Evolutionary conservation across 2,113 vertebrate genomes (phyloP).

Genomic region (Glareola pratincola): DNA sequence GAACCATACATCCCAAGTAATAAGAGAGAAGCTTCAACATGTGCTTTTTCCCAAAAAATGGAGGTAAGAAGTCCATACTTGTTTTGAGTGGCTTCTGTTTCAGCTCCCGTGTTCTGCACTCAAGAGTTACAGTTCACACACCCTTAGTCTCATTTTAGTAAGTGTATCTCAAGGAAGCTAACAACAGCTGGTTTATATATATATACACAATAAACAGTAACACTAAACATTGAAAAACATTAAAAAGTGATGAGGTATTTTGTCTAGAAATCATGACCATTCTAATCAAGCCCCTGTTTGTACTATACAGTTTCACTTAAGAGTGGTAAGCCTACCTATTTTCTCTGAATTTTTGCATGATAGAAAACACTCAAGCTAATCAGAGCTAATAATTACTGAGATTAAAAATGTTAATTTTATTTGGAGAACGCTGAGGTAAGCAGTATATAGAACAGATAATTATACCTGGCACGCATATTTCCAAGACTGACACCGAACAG

Average conservation of each 20-base stretch:
- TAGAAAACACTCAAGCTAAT: neutral
- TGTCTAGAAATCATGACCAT: neutral
- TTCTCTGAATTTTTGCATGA: neutral
- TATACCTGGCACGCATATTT: neutral
- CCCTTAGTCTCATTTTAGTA: neutral
- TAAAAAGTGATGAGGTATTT: neutral
- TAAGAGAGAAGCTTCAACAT: neutral
- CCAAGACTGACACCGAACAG: neutral
- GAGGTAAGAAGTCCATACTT: neutral
- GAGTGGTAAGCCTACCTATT: neutral
- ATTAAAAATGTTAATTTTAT: neutral
- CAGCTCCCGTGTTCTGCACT: neutral
- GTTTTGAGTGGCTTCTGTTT: neutral
- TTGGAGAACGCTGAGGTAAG: neutral
- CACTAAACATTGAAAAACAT: neutral
- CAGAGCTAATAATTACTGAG: neutral
- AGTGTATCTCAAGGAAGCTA: neutral
- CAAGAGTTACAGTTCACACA: neutral
- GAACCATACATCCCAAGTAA: neutral
- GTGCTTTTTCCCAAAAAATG: neutral
- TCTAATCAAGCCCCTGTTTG: neutral
- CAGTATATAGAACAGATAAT: neutral
- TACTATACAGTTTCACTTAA: neutral
- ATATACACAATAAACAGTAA: rapidly evolving
- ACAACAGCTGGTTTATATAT: neutral